These are phyloP conservation scores for Chaitophorus viminalis DNA, from an alignment of 2,888 invertebrate species.

Conservation along the genomic window DNA sequence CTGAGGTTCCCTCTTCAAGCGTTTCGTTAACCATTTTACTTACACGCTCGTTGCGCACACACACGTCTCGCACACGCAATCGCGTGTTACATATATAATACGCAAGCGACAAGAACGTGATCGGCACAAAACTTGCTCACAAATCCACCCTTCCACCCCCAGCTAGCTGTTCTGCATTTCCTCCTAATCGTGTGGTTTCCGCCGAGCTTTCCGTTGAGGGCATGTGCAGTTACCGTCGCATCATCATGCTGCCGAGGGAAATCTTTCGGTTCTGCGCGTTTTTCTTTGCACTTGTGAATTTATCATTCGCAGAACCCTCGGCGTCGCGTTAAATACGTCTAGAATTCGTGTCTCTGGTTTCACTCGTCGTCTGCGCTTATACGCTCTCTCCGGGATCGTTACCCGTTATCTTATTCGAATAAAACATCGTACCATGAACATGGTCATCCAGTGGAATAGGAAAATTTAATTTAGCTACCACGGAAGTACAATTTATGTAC, in stretches of 20 bases:
- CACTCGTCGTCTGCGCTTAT: not conserved
- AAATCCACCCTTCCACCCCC: not conserved
- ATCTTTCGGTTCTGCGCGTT: not conserved
- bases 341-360: too few species aligned
- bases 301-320: not conserved
- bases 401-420: not conserved
- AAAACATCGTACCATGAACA: too few species aligned
- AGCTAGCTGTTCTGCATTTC: too few species aligned
- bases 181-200: too few species aligned
- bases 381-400: not conserved
- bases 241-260: not conserved
- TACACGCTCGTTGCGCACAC: not conserved
- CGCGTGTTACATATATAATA: too few species aligned
- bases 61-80: not conserved
- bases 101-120: not conserved
- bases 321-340: too few species aligned
- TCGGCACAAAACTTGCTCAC: not conserved
- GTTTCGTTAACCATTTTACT: not conserved
- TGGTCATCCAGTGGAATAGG: too few species aligned
- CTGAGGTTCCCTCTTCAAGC: too few species aligned
- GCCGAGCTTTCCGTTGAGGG: not conserved
- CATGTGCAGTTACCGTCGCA: not conserved
- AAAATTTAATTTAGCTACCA: too few species aligned
- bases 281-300: constrained; percentile 6
- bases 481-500: too few species aligned